Base-by-base conservation (phyloP, 2,888 invertebrate genomes). In the Alloplasta piceator region DNA sequence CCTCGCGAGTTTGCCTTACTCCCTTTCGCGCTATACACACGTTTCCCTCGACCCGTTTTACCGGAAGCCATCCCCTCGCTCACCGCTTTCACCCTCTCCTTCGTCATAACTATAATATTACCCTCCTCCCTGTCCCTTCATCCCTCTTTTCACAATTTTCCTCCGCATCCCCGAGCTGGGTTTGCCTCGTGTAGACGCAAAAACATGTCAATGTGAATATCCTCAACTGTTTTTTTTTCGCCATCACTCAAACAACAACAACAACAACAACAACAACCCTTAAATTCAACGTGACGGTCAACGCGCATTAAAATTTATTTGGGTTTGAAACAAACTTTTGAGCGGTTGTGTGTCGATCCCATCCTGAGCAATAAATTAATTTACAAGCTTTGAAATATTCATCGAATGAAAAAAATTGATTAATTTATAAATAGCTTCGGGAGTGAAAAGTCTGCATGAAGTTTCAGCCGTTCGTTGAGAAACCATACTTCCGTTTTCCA, bases 11-110 rank as follows among this genome's bases (percentile, higher is more conserved):
- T 56, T 48, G 52, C 50, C 52, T 71, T 48, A 41, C 50, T 75
- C 56, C 46, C 39, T 50, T 26, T 9, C 43, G 39, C 55, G 9
- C 50, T 61, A 16, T 48, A 12, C 36, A 43, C 61, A 9, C 10
- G 12, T 6, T 56, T 55, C 63, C 63, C 64, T 56, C 48, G 58
- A 10, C 58, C 56, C 77, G 74, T 78, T 73, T 52, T 77, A 71
- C 79, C 82, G 81, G 80, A 82, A 85, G 74, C 74, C 66, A 80
- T 56, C 78, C 78, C 68, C 71, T 50, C 71, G 43, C 72, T 61
- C 36, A 60, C 77, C 71, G 67, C 80, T 52, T 46, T 68, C 61
- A 12, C 55, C 72, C 14, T 16, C 46, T 43, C 38, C 39, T 26
- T 12, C 60, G 14, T 43, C 46, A 16, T 6, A n/a, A n/a, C 10